phyloP scores from a whole-genome alignment of 2,113 vertebrate species.

The Platycercus adscitus region DNA sequence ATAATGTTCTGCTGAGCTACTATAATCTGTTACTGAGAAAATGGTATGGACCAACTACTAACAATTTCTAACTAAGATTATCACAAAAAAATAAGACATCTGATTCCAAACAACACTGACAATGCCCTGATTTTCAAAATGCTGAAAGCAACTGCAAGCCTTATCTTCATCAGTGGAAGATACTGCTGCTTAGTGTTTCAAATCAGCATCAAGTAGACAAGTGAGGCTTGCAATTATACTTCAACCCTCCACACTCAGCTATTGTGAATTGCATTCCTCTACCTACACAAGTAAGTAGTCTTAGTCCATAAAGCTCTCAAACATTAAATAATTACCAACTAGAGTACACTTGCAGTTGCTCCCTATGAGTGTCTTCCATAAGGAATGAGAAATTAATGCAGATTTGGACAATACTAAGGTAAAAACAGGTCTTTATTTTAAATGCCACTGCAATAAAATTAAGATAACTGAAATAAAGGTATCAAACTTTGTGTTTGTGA shows the following conservation, averaged over 20 bases:
- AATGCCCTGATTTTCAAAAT: neutral
- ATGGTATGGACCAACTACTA: neutral
- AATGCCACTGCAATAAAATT: constrained; percentile 4
- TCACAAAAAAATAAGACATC: neutral
- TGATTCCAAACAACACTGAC: neutral
- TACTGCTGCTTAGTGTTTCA: neutral
- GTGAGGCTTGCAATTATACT: neutral
- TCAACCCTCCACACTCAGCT: neutral
- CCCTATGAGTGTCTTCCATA: neutral
- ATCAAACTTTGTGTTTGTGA: neutral
- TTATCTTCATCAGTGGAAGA: neutral
- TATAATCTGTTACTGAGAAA: neutral
- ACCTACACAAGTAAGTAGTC: neutral
- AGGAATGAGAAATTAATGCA: constrained; percentile 12
- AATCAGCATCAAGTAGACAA: neutral
- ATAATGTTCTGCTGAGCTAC: neutral
- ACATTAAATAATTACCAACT: constrained; percentile 12
- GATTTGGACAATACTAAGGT: neutral
- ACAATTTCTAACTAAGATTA: neutral
- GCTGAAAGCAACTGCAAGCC: neutral
- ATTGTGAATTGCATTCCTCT: neutral
- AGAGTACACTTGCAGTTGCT: neutral
- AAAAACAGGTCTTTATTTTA: neutral
- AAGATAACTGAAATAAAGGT: constrained; percentile 9
- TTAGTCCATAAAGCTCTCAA: constrained; percentile 30